These are phyloP conservation scores for Hylaea fasciaria DNA, from an alignment of 2,888 invertebrate genomes.

Conservation along the genomic window DNA sequence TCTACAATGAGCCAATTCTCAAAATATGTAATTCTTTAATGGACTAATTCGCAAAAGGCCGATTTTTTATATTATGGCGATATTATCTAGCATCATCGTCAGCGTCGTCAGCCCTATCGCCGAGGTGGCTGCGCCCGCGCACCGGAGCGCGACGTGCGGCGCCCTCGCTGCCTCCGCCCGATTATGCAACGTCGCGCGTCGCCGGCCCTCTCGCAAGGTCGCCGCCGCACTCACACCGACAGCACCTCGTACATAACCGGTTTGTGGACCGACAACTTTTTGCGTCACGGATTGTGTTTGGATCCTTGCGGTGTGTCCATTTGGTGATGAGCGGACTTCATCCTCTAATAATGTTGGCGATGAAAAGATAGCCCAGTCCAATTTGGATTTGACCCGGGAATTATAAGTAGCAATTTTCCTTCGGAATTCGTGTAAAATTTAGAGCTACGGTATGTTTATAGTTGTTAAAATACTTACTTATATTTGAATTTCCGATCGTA, in stretches of 20 bases:
- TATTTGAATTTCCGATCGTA: no score
- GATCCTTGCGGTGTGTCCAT: slow-evolving; percentile 10
- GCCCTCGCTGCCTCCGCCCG: slow-evolving; percentile 44
- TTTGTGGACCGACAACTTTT: slow-evolving; percentile 23
- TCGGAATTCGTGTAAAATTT: no score
- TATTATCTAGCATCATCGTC: background rate
- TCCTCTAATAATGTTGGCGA: background rate
- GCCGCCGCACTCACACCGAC: slow-evolving; percentile 36
- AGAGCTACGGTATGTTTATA: no score
- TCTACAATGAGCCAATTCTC: no score
- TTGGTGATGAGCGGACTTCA: background rate
- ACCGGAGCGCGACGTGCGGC: slow-evolving; percentile 49
- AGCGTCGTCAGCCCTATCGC: slow-evolving; percentile 16
- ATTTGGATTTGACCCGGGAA: no score
- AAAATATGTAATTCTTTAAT: no score
- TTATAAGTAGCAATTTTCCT: no score
- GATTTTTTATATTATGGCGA: no score
- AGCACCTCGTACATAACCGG: slow-evolving; percentile 33
- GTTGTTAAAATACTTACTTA: no score
- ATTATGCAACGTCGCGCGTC: slow-evolving; percentile 57
- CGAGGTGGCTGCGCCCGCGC: slow-evolving; percentile 23
- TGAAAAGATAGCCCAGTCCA: no score
- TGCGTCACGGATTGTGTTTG: slow-evolving; percentile 18
- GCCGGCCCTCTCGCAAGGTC: slow-evolving; percentile 56
- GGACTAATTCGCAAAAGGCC: no score